Evolutionary conservation across 2,797 vertebrate species (phyloP).

Genomic region (Champsocephalus gunnari): DNA sequence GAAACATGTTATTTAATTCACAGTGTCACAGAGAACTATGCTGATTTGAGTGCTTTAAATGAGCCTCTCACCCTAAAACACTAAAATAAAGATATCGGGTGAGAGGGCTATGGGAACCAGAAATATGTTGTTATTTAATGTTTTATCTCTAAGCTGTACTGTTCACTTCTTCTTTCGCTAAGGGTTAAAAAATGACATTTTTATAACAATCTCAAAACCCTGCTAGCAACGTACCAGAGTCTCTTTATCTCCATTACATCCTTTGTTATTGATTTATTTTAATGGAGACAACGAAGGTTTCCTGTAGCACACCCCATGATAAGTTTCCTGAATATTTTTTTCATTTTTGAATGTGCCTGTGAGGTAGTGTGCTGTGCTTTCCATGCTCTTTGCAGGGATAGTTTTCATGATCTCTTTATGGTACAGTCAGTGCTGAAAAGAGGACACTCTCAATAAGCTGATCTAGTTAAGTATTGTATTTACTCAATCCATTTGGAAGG

Average conservation of each 20-base stretch:
- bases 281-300: not conserved
- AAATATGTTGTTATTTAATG: not conserved
- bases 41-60: not conserved
- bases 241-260: conserved; percentile 8
- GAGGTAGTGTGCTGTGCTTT: not conserved
- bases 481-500: not conserved
- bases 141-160: not conserved
- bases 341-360: not conserved
- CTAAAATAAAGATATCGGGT: too few species aligned
- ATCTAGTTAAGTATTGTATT: not conserved
- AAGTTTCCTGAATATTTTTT: not conserved
- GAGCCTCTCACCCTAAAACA: not conserved
- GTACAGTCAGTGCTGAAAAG: not conserved
- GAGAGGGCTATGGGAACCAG: not conserved
- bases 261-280: conserved; percentile 14
- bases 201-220: not conserved
- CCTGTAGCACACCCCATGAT: not conserved
- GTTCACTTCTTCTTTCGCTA: not conserved
- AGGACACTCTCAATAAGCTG: not conserved
- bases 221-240: not conserved
- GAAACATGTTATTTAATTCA: conserved; percentile 2
- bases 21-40: not conserved
- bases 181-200: not conserved
- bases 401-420: not conserved
- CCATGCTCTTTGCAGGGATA: not conserved